Base-by-base conservation (phyloP, 1,140 invertebrate species). In the Acromyrmex heyeri region DNA sequence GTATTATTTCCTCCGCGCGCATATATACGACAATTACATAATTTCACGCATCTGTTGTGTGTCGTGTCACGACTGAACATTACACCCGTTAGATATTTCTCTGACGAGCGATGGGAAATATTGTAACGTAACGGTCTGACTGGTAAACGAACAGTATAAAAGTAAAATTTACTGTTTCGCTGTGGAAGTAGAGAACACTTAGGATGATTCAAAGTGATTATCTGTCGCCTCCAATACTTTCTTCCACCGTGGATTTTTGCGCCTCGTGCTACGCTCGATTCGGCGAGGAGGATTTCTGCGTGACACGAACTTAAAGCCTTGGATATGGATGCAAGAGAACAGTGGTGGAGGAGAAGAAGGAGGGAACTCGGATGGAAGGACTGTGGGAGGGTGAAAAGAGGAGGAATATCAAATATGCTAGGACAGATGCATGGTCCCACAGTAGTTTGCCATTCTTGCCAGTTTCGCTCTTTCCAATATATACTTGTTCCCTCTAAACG, bases 391-490 rank as follows among this genome's bases (percentile, higher is more conserved):
- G 76, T 48, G 44, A 48, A 61, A 81, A 77, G 64, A 86, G 85
- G 38, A 27, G 88, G 91, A 91, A 92, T 93, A 95, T 95, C 92
- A 95, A 95, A 95, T 95, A 95, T 95, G 94, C 93, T 92, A 57
- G 90, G 92, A 91, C 95, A 95, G 94, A 95, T 95, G 95, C 93
- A 92, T 93, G 89, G 91, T 95, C 93, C 92, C 94, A 94, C 94
- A 94, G 92, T 94, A 95, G 93, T 95, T 95, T 94, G 92, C 93
- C 91, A 95, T 95, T 95, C 94, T 94, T 94, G 87, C 72, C 85
- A 70, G 85, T 83, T 85, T 73, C 87, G 87, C 87, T 89, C 83
- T 86, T 73, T 89, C 85, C 77, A 48, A 83, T 83, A 44, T 44
- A 44, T 44, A 83, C 65, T 85, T 53, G 86, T 86, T 88, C 65